Conservation (phyloP, 2,888 invertebrate genomes). For the Schizotus pectinicornis region DNA sequence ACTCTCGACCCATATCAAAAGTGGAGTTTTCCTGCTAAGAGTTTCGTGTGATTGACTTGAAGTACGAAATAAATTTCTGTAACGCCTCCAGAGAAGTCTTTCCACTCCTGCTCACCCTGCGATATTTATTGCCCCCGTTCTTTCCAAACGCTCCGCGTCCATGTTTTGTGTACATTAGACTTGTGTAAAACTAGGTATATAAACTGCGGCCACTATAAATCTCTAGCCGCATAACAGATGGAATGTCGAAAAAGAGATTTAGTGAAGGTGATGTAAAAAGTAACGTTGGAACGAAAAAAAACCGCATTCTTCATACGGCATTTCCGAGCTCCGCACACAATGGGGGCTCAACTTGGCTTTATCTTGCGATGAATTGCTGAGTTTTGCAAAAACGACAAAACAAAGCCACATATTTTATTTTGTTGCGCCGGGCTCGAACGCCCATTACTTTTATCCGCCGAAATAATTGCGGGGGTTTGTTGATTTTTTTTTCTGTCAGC, state of each 20-base stretch:
- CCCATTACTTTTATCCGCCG: conserved; percentile 8
- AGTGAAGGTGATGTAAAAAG: conserved; percentile 20
- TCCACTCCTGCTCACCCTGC: too few species aligned
- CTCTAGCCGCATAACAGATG: conserved; percentile 18
- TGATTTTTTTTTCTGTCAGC: background rate
- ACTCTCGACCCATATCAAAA: too few species aligned
- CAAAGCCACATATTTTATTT: conserved; percentile 27
- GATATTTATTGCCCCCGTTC: too few species aligned
- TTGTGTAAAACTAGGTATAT: conserved; percentile 1
- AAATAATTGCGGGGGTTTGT: conserved; percentile 10
- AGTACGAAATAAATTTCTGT: too few species aligned
- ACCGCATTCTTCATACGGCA: conserved; percentile 26
- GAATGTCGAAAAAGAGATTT: conserved; percentile 31
- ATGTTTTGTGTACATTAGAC: too few species aligned
- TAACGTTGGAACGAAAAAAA: conserved; percentile 12
- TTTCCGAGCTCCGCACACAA: conserved; percentile 23
- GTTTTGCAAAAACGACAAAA: conserved; percentile 30
- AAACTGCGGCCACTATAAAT: conserved; percentile 20
- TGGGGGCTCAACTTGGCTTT: conserved; percentile 28
- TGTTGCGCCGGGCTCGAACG: background rate
- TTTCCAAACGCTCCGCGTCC: too few species aligned
- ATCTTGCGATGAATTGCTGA: conserved; percentile 28
- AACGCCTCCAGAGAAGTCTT: too few species aligned
- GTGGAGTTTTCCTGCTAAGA: too few species aligned
- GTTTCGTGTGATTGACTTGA: too few species aligned